Percentiles rank a stretch among this genome's conserved stretches.
Conservation (phyloP, 2,113 vertebrate genomes). For the Rhinopithecus roxellana region DNA sequence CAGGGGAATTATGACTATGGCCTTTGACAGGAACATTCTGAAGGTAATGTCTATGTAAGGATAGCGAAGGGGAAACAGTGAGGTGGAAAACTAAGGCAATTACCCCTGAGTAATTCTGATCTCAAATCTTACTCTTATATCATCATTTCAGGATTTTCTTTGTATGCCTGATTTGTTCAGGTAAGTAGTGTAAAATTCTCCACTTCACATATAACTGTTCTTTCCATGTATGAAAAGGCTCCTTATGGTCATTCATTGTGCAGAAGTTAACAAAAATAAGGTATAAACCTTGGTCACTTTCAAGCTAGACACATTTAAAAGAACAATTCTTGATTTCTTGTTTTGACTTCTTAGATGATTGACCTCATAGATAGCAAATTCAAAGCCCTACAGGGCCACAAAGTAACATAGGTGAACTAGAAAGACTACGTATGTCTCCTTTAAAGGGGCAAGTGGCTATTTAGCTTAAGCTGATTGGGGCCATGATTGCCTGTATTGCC, state of each 20-base stretch:
- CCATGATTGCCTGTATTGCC: not conserved
- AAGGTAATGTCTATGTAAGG: not conserved
- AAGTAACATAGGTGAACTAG: not conserved
- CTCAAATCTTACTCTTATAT: slow-evolving; percentile 12
- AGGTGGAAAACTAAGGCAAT: slow-evolving; percentile 31
- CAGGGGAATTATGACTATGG: not conserved
- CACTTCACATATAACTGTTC: not conserved
- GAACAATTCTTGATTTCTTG: not conserved
- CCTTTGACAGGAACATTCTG: not conserved
- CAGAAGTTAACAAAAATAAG: not conserved
- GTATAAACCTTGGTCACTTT: not conserved
- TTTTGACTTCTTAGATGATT: not conserved
- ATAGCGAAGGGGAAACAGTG: slow-evolving; percentile 12
- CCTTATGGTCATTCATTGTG: not conserved
- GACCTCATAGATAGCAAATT: not conserved
- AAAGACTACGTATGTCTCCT: not conserved
- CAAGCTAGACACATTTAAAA: not conserved
- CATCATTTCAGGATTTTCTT: slow-evolving; percentile 17
- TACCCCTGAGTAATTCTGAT: not conserved
- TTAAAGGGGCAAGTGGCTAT: not conserved
- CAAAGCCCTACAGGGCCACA: not conserved
- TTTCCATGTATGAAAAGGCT: not conserved
- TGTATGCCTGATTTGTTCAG: slow-evolving; percentile 43
- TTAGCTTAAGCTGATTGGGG: not conserved
- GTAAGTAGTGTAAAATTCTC: slow-evolving; percentile 22